These are phyloP conservation scores for Cochlearius cochlearius DNA, from an alignment of 2,113 vertebrate species.

Conservation along the genomic window DNA sequence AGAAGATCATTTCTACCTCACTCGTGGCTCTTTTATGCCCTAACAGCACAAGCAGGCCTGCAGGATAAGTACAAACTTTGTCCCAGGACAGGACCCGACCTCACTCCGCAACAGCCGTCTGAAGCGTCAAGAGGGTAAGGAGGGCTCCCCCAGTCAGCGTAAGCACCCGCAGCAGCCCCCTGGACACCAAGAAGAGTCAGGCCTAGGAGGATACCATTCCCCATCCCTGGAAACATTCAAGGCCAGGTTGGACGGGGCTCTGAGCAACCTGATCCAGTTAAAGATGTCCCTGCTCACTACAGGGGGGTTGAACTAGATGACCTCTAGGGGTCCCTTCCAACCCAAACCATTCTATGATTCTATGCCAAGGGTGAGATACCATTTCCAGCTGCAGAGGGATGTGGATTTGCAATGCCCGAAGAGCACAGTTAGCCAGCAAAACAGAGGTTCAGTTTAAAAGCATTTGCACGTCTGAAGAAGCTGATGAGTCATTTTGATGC, in stretches of 20 bases:
- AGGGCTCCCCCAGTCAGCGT: not conserved
- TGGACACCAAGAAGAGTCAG: not conserved
- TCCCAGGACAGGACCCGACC: not conserved
- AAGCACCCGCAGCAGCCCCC: not conserved
- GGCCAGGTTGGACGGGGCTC: too few species aligned
- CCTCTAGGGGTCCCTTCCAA: too few species aligned
- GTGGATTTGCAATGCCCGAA: not conserved
- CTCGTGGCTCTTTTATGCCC: not conserved
- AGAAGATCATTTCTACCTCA: not conserved
- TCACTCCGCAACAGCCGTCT: not conserved
- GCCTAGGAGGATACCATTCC: not conserved
- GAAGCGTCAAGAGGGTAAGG: not conserved
- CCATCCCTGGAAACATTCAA: too few species aligned
- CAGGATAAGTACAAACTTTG: not conserved
- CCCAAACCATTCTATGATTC: too few species aligned
- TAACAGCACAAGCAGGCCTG: not conserved
- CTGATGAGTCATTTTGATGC: fast-evolving
- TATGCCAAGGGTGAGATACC: not conserved
- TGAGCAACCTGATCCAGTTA: too few species aligned
- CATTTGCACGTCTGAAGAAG: not conserved
- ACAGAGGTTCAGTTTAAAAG: not conserved
- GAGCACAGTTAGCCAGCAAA: not conserved
- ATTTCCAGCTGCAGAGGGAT: not conserved
- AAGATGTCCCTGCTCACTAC: too few species aligned
- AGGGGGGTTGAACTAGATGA: too few species aligned